Evolutionary conservation across 2,113 vertebrate species (phyloP), one percentile per base, ranked within the genome.

Genomic region (Ceratotherium simum): DNA sequence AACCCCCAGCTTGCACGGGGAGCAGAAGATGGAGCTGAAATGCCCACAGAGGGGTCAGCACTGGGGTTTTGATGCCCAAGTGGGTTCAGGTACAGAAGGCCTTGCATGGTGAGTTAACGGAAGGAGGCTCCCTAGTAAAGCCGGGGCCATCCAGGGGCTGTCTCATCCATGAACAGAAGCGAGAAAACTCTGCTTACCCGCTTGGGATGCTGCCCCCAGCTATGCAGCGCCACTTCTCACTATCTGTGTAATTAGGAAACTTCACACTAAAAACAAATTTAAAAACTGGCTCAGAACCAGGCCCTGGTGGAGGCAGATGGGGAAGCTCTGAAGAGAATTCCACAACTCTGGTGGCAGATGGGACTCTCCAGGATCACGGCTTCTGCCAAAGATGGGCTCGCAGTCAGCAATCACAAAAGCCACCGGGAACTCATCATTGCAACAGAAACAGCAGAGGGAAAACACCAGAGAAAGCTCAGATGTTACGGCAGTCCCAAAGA

Each of bases 321-420:
- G 29, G 9, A 20, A 62, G 25, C 12, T 72, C 27, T 39, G 23
- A 48, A 54, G 13, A 4, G 8, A n/a, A 46, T 29, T 2, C 29
- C 25, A 4, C 29, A 60, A 6, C 36, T 17, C 17, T 8, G 17
- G 3, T 23, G 36, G 12, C 17, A 0, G 0, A 39, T 10, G 14
- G 64, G 18, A 8, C 62, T 36, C 54, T 82, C 31, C 42, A 56
- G 69, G 56, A n/a, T 23, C 46, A 9, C 2, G 18, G 62, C 62
- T 54, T 76, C 54, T 46, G 18, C 48, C 70, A 18, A 18, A 31
- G 48, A 46, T 2, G 39, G 62, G 54, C 60, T 65, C 64, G 12
- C 7, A 18, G 20, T 27, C 12, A 16, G 36, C 46, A 6, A 17
- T 17, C 18, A 14, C 80, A 48, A 3, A 46, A 29, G 56, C 56